Percentiles rank a stretch among this genome's conserved stretches.
Evolutionary conservation across 2,888 invertebrate genomes (phyloP).

Genomic region (Cheilosia impressa): DNA sequence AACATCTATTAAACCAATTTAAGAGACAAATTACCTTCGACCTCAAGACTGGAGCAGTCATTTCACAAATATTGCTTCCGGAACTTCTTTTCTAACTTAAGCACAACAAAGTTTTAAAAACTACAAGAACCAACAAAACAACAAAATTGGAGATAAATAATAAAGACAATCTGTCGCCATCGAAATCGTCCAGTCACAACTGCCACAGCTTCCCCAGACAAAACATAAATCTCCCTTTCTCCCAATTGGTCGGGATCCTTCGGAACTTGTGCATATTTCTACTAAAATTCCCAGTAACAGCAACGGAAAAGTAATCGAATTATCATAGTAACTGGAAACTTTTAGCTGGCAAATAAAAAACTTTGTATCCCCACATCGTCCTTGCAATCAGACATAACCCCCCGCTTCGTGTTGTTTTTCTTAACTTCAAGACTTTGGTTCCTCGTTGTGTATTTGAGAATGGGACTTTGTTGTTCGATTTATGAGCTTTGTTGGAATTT

Average conservation of each 20-base stretch:
- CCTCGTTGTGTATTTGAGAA: background rate
- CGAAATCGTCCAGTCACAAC: conserved; percentile 22
- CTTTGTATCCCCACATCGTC: conserved; percentile 7
- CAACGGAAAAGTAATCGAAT: conserved; percentile 51
- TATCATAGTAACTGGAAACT: conserved; percentile 58
- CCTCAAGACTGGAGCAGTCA: background rate
- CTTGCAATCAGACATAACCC: conserved; percentile 3
- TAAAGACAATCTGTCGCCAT: conserved; percentile 61
- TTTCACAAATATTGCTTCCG: conserved; percentile 19
- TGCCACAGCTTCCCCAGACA: conserved; percentile 23
- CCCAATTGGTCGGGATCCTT: background rate
- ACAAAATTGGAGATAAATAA: background rate
- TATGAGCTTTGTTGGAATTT: conserved; percentile 20
- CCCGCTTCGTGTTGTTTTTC: conserved; percentile 5
- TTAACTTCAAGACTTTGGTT: background rate
- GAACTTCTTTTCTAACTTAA: background rate
- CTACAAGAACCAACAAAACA: background rate
- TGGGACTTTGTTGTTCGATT: conserved; percentile 16
- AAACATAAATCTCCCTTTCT: conserved; percentile 6
- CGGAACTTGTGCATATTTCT: conserved; percentile 19
- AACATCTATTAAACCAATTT: background rate
- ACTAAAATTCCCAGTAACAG: conserved; percentile 1
- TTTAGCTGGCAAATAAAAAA: conserved; percentile 31
- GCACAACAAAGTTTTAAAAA: conserved; percentile 17
- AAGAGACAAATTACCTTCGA: background rate